Conservation (phyloP, 1,140 invertebrate species). For the Neodiprion lecontei region DNA sequence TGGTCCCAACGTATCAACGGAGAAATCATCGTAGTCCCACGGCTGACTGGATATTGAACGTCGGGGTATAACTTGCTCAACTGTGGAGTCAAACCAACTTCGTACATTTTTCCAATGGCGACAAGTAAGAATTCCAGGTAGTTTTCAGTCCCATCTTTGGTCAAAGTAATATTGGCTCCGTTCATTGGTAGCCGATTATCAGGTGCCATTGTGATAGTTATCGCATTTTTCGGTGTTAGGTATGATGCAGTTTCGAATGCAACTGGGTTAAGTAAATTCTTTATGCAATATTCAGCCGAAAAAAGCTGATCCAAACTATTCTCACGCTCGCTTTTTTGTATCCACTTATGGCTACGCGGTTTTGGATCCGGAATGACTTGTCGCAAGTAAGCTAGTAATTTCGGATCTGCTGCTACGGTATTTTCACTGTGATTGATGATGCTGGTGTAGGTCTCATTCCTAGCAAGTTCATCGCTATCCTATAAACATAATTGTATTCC, state of each 20-base stretch:
- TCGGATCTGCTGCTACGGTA: constrained; percentile 70
- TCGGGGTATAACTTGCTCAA: constrained; percentile 63
- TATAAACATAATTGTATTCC: no score
- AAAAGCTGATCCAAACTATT: constrained; percentile 68
- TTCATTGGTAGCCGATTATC: constrained; percentile 65
- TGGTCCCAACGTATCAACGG: constrained; percentile 74
- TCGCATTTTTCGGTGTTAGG: constrained; percentile 34
- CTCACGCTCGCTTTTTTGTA: constrained; percentile 77
- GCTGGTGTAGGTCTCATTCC: constrained; percentile 80
- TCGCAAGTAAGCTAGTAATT: constrained; percentile 62
- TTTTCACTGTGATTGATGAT: constrained; percentile 84
- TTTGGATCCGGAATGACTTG: constrained; percentile 72
- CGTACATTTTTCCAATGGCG: constrained; percentile 57
- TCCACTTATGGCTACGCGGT: constrained; percentile 74
- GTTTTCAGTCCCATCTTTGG: constrained; percentile 61
- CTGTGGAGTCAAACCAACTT: constrained; percentile 64
- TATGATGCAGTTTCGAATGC: constrained; percentile 35
- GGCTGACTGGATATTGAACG: constrained; percentile 67
- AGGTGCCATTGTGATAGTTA: constrained; percentile 64
- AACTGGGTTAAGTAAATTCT: constrained; percentile 61
- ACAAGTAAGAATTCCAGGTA: constrained; percentile 9
- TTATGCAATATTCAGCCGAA: constrained; percentile 72
- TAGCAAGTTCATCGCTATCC: constrained; percentile 54
- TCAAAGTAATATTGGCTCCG: constrained; percentile 49
- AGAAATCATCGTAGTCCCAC: constrained; percentile 69